Evolutionary conservation across 2,113 vertebrate species (phyloP).

Genomic region (Pelecanoides urinatrix): DNA sequence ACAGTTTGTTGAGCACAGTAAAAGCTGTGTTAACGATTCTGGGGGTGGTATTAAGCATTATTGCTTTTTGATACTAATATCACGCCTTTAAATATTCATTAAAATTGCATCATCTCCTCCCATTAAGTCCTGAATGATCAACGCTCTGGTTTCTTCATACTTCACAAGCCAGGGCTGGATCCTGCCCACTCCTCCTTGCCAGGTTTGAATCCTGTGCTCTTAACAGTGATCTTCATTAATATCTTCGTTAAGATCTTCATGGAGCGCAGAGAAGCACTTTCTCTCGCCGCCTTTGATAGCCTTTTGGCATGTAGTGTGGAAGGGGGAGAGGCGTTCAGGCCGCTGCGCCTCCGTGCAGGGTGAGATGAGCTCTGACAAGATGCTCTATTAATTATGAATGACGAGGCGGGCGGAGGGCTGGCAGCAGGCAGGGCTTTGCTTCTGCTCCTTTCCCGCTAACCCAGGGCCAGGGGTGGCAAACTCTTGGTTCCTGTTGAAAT

Average conservation of each 20-base stretch:
- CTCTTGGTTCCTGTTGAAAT: background rate
- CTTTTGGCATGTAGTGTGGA: background rate
- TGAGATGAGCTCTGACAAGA: background rate
- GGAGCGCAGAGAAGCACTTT: background rate
- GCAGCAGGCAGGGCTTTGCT: background rate
- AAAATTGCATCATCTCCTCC: slow-evolving; percentile 24
- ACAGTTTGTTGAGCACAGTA: slow-evolving; percentile 30
- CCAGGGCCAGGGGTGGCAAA: background rate
- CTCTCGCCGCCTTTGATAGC: rapidly evolving
- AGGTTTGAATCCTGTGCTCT: background rate
- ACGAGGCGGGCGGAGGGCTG: background rate
- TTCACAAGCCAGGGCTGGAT: background rate
- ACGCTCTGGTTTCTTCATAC: background rate
- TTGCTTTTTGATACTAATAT: slow-evolving; percentile 60
- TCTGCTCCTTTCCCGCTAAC: background rate
- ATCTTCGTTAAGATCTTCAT: background rate
- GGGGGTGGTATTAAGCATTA: slow-evolving; percentile 29
- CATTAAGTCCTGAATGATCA: background rate
- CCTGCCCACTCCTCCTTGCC: background rate
- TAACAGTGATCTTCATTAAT: background rate
- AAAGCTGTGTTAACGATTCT: slow-evolving; percentile 56
- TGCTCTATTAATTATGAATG: background rate
- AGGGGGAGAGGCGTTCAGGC: background rate
- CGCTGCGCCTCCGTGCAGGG: rapidly evolving
- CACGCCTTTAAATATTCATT: slow-evolving; percentile 53